Conservation (phyloP, 2,888 invertebrate genomes). For the Nysson spinosus region DNA sequence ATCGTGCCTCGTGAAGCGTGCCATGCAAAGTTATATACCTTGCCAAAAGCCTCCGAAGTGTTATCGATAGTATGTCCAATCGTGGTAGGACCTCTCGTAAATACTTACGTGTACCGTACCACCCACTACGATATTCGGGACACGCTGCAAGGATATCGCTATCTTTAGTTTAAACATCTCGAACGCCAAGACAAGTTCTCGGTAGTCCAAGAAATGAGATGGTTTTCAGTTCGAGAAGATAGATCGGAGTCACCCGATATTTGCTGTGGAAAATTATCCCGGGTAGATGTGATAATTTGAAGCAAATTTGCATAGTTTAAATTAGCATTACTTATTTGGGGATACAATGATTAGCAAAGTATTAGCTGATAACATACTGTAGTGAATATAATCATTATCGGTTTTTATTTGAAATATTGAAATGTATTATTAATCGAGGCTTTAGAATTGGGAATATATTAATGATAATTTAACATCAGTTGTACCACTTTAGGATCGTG, state of each 20-base stretch:
- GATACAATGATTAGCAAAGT: no score
- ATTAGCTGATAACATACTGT: no score
- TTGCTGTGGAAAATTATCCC: slow-evolving; percentile 9
- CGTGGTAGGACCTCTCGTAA: slow-evolving; percentile 44
- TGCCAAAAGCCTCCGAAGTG: slow-evolving; percentile 38
- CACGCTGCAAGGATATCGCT: slow-evolving; percentile 33
- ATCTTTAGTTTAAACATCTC: slow-evolving; percentile 26
- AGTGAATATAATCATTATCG: no score
- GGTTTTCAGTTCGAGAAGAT: neutral
- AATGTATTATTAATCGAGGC: no score
- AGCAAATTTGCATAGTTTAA: no score
- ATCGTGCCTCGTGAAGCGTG: slow-evolving; percentile 42
- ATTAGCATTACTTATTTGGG: no score
- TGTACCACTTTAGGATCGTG: no score
- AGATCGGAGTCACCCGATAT: slow-evolving; percentile 6
- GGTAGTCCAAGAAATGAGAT: neutral
- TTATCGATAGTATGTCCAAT: slow-evolving; percentile 53
- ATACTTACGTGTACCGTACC: slow-evolving; percentile 31
- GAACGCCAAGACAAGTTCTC: slow-evolving; percentile 41
- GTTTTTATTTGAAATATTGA: no score
- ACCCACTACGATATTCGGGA: slow-evolving; percentile 39
- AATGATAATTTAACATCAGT: no score
- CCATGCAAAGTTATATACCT: slow-evolving; percentile 52
- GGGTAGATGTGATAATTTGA: no score
- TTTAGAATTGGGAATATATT: no score